Percentiles rank a stretch among this genome's conserved stretches.
Conservation (phyloP, 2,888 invertebrate genomes). For the Vesta saturnalis region DNA sequence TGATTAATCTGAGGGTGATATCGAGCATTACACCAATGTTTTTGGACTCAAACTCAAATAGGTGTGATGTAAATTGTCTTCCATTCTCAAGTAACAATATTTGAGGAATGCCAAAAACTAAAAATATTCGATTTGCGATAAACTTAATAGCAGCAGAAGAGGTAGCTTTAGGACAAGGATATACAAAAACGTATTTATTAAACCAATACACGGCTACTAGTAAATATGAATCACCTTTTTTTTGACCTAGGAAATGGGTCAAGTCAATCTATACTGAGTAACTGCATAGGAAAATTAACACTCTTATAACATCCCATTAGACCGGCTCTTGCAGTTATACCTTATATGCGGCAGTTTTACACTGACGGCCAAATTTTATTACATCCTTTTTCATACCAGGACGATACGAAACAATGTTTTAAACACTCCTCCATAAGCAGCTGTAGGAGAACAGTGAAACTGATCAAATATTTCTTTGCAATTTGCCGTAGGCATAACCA, state of each 20-base stretch:
- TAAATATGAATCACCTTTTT: background rate
- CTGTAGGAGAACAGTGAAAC: background rate
- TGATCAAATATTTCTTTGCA: background rate
- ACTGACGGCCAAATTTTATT: background rate
- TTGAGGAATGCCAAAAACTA: background rate
- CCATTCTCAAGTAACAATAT: background rate
- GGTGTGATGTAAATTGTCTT: background rate
- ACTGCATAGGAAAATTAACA: background rate
- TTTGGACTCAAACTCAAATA: background rate
- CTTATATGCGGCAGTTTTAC: background rate
- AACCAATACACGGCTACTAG: background rate
- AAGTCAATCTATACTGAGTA: background rate
- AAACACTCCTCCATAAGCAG: too few relatives aligned
- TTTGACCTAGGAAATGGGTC: too few relatives aligned
- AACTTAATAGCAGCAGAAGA: background rate
- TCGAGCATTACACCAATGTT: background rate
- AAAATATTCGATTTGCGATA: background rate
- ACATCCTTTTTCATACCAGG: background rate
- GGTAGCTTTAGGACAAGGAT: background rate
- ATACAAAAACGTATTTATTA: background rate
- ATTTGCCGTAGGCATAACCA: too few relatives aligned
- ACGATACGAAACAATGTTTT: too few relatives aligned
- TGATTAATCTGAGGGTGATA: background rate
- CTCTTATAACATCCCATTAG: background rate
- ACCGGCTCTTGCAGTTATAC: background rate